Conservation (phyloP, 2,113 vertebrate species). For the Megaleporinus macrocephalus region DNA sequence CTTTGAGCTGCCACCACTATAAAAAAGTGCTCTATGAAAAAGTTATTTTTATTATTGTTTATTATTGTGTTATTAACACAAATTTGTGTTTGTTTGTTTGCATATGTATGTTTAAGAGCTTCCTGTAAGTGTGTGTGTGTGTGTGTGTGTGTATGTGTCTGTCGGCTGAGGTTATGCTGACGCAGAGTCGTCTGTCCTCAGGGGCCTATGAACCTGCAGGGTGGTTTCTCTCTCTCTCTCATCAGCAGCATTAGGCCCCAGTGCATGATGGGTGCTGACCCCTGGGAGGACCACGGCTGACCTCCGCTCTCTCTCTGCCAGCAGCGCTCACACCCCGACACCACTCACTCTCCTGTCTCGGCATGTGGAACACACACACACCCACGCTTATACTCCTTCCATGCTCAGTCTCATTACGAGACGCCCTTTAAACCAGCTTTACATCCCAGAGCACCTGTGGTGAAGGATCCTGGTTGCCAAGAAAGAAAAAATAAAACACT, state of each 20-base stretch:
- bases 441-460: not conserved
- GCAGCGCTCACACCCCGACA: constrained; percentile 53
- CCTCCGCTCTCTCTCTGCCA: constrained; percentile 71
- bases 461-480: not conserved
- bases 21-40: no score
- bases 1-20: no score
- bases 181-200: constrained; percentile 69
- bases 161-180: constrained; percentile 79
- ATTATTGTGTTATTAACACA: no score
- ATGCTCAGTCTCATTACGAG: not conserved
- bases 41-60: no score
- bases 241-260: constrained; percentile 80
- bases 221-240: constrained; percentile 69
- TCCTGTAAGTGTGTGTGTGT: constrained; percentile 41
- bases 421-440: not conserved
- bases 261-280: constrained; percentile 79
- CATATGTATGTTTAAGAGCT: constrained; percentile 40
- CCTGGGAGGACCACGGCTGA: constrained; percentile 63
- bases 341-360: constrained; percentile 70
- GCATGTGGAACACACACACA: constrained; percentile 38
- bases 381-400: not conserved
- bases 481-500: no score
- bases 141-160: constrained; percentile 53
- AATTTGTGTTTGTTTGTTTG: not conserved
- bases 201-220: constrained; percentile 64